phyloP scores from a whole-genome alignment of 2,797 vertebrate genomes.

The Dipus sagitta region DNA sequence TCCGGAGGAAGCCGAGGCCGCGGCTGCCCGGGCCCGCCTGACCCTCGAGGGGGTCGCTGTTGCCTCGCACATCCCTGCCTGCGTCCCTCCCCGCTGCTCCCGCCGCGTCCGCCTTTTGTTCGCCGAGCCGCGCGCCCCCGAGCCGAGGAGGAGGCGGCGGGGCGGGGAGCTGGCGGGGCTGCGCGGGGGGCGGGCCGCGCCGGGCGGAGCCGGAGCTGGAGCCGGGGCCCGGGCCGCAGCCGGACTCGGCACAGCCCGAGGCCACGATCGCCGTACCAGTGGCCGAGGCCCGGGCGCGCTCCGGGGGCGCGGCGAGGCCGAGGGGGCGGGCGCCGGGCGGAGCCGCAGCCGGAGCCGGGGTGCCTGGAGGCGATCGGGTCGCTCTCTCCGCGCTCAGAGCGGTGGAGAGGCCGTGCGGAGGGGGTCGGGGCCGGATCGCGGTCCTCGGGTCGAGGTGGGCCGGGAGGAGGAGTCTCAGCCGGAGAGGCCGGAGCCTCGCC shows the following conservation, averaged over 20 bases:
- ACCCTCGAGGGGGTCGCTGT: conserved; percentile 83
- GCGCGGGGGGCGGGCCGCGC: conserved; percentile 83
- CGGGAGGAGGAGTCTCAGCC: conserved; percentile 39
- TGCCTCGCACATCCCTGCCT: conserved; percentile 78
- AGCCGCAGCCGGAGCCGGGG: conserved; percentile 80
- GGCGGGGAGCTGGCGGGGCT: conserved; percentile 82
- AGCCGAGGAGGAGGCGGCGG: conserved; percentile 84
- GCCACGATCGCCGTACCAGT: conserved; percentile 50
- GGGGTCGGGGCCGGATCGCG: conserved; percentile 43
- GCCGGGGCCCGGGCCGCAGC: conserved; percentile 75
- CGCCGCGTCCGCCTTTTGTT: conserved; percentile 89
- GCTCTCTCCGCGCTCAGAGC: conserved; percentile 69
- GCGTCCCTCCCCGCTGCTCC: conserved; percentile 88
- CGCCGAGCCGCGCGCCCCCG: conserved; percentile 87
- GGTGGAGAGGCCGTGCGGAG: conserved; percentile 66
- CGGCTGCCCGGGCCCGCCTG: conserved; percentile 70
- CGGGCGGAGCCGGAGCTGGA: conserved; percentile 85
- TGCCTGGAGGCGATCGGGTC: conserved; percentile 78
- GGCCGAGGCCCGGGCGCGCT: conserved; percentile 63
- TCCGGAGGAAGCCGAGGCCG: conserved; percentile 13
- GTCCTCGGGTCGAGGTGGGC: conserved; percentile 51
- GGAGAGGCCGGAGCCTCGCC: conserved; percentile 40
- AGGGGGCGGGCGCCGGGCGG: conserved; percentile 79
- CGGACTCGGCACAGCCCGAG: conserved; percentile 72
- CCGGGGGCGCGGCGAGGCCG: conserved; percentile 81